Evolutionary conservation across 2,888 invertebrate species (phyloP), one percentile per base, ranked within the genome.

Genomic region (Napeogenes inachia): DNA sequence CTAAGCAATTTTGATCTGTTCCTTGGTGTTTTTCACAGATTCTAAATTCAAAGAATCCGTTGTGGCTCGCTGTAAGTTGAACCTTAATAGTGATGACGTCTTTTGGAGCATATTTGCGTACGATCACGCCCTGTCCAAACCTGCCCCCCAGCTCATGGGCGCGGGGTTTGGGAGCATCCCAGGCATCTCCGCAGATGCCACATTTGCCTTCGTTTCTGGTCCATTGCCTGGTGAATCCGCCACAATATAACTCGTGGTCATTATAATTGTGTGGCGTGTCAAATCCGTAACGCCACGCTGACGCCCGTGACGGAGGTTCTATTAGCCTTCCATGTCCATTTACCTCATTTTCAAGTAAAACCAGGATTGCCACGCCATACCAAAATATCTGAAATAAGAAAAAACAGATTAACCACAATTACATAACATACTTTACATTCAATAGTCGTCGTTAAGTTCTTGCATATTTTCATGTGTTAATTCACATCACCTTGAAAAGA

Each of bases 281-380:
- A 83, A 97, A 97, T 63, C 97, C 97, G 84, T 94, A 97, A 69
- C 97, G 92, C 97, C 97, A 97, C 75, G 96, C 96, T 0, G 96
- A 95, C 5, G 96, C 95, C 65, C 97, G 91, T 58, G 96, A 96
- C 2, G 97, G 97, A 0, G 97, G 97, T 78, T 97, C 97, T 63
- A 96, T 94, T 63, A 95, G 91, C 73, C 95, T 91, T 45, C 95
- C 95, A 82, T 95, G 95, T 13, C 92, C 92, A 67, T 81, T 82
- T 56, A 91, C 92, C 6, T 76, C 75, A 45, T 76, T 77, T 73
- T 79, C 81, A 57, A 76, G 70, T 59, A 77, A 69, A 46, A 82
- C 74, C 60, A 83, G 69, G 63, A 85, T 73, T 58, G 78, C 76
- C 62, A 85, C 65, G 68, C 78, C 75, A 70, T 82, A 84, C 87